These are phyloP conservation scores for Vollenhovia emeryi DNA, from an alignment of 1,140 invertebrate genomes.

Conservation along the genomic window DNA sequence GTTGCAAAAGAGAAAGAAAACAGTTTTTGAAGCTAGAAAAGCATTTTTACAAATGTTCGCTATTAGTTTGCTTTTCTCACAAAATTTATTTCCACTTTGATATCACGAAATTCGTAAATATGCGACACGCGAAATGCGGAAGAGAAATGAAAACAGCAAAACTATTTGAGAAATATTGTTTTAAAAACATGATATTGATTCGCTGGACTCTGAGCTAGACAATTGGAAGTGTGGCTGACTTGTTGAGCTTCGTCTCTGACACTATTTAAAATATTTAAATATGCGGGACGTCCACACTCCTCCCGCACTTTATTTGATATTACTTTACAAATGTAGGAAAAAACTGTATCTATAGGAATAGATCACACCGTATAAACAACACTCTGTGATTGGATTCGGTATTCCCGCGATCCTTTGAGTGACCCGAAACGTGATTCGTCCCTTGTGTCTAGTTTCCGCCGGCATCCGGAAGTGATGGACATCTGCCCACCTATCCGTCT, in stretches of 20 bases:
- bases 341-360: not conserved
- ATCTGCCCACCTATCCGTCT: slow-evolving; percentile 39
- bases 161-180: not conserved
- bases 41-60: not conserved
- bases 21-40: not conserved
- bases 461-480: slow-evolving; percentile 37
- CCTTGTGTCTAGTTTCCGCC: slow-evolving; percentile 27
- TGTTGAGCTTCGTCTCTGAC: not conserved
- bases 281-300: not conserved
- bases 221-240: not conserved
- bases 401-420: slow-evolving; percentile 34
- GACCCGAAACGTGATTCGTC: slow-evolving; percentile 8
- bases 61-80: not conserved
- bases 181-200: not conserved
- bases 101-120: not conserved
- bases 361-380: slow-evolving; percentile 9
- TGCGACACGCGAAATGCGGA: not conserved
- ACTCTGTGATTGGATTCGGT: slow-evolving; percentile 57
- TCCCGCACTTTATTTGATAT: not conserved
- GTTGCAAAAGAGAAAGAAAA: not conserved
- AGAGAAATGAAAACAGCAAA: not conserved
- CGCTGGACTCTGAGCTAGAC: not conserved
- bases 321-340: not conserved
- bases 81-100: not conserved
- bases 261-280: not conserved